These are phyloP conservation scores for Salticus scenicus DNA, from an alignment of 2,888 invertebrate genomes.

Conservation along the genomic window DNA sequence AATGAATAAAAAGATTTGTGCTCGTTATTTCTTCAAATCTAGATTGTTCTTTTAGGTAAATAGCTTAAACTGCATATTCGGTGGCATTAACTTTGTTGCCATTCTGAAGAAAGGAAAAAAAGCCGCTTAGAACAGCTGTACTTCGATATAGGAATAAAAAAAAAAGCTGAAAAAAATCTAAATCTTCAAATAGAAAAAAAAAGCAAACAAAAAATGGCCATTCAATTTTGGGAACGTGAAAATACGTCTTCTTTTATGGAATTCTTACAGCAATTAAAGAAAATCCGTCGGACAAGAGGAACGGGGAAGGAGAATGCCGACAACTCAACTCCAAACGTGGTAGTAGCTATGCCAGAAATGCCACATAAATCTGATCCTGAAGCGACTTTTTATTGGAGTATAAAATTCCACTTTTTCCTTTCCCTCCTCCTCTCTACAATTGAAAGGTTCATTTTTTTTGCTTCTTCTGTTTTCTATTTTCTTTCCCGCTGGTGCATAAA, in stretches of 20 bases:
- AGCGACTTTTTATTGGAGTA: conserved; percentile 64
- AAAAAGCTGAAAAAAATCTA: neutral
- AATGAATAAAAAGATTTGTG: conserved; percentile 67
- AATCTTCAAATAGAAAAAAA: neutral
- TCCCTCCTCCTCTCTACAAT: conserved; percentile 7
- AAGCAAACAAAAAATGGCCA: conserved; percentile 33
- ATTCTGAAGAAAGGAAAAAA: conserved; percentile 3
- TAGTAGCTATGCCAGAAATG: conserved; percentile 46
- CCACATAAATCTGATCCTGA: conserved; percentile 67
- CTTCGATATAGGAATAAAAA: neutral
- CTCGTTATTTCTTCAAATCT: conserved; percentile 56
- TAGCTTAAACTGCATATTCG: conserved; percentile 59
- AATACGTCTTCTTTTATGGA: conserved; percentile 62
- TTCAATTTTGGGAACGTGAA: conserved; percentile 65
- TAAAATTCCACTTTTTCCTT: conserved; percentile 53
- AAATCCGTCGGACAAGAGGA: conserved; percentile 54
- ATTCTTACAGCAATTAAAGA: conserved; percentile 66
- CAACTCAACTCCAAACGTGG: conserved; percentile 61
- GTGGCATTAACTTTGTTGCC: conserved; percentile 40
- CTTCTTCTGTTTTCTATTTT: neutral
- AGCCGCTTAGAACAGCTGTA: neutral
- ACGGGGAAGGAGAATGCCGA: conserved; percentile 47
- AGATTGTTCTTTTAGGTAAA: conserved; percentile 52
- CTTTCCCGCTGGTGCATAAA: conserved; percentile 36
- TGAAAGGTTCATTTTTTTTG: neutral